These are phyloP conservation scores for Falco peregrinus DNA, from an alignment of 2,797 vertebrate species.

Conservation along the genomic window DNA sequence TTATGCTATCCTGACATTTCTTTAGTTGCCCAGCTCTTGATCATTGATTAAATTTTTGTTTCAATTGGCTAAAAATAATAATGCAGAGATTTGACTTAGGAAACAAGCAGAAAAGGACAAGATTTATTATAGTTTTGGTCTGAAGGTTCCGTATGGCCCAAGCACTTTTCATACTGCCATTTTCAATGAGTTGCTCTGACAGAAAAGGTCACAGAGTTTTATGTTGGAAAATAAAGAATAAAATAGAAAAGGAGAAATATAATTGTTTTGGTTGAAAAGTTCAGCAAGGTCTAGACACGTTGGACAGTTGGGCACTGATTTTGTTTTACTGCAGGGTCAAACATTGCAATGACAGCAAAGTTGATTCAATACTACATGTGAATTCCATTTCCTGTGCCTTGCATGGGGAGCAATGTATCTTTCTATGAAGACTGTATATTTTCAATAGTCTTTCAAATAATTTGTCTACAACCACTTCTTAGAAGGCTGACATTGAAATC, in stretches of 20 bases:
- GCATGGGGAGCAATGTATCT: not conserved
- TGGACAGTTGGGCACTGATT: not conserved
- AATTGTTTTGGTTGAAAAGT: conserved; percentile 48
- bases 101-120: conserved; percentile 6
- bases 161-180: conserved; percentile 28
- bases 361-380: not conserved
- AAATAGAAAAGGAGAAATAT: conserved; percentile 38
- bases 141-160: not conserved
- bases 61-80: not conserved
- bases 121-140: not conserved
- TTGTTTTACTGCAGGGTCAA: not conserved
- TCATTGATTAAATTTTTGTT: not conserved
- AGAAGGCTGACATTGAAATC: conserved; percentile 10
- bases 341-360: not conserved
- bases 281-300: not conserved
- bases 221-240: conserved; percentile 36
- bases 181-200: conserved; percentile 40
- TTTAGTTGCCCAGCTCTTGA: not conserved
- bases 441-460: conserved; percentile 15
- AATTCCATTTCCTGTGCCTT: conserved; percentile 19
- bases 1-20: not conserved
- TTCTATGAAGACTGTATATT: not conserved
- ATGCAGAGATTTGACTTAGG: not conserved
- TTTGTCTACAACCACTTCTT: conserved; percentile 28
- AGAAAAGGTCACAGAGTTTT: conserved; percentile 58